Conservation (phyloP, 1,140 invertebrate genomes). For the Zelostemma sp. region DNA sequence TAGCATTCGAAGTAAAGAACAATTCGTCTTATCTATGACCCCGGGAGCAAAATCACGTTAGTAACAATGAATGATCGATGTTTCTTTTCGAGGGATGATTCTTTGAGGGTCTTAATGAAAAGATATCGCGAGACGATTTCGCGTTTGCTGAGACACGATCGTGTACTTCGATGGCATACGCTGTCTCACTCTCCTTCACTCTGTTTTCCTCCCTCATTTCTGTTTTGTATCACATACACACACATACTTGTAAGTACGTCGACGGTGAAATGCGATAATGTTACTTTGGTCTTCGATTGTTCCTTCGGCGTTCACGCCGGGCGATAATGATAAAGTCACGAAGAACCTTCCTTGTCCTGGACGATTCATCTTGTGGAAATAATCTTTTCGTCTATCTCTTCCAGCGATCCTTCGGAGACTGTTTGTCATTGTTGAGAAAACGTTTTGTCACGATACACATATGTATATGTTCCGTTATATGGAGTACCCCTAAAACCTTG, state of each 20-base stretch:
- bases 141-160: not conserved
- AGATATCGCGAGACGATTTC: not conserved
- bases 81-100: not conserved
- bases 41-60: not conserved
- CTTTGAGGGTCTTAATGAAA: not conserved
- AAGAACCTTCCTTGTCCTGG: not conserved
- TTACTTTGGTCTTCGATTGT: not conserved
- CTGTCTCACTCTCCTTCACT: not conserved
- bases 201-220: not conserved
- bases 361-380: not conserved
- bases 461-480: conserved; percentile 5
- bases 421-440: not conserved
- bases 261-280: not conserved
- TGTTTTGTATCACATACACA: not conserved
- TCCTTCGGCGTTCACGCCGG: not conserved
- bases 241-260: not conserved
- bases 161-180: too few species aligned
- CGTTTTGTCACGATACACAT: not conserved
- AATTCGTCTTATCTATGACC: not conserved
- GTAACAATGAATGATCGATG: not conserved
- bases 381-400: not conserved
- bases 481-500: not conserved
- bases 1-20: not conserved
- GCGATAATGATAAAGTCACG: not conserved
- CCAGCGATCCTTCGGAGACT: not conserved